Percentiles rank a stretch among this genome's conserved stretches.
phyloP scores from a whole-genome alignment of 1,140 invertebrate species.

The Lamellibrachia luymesi region DNA sequence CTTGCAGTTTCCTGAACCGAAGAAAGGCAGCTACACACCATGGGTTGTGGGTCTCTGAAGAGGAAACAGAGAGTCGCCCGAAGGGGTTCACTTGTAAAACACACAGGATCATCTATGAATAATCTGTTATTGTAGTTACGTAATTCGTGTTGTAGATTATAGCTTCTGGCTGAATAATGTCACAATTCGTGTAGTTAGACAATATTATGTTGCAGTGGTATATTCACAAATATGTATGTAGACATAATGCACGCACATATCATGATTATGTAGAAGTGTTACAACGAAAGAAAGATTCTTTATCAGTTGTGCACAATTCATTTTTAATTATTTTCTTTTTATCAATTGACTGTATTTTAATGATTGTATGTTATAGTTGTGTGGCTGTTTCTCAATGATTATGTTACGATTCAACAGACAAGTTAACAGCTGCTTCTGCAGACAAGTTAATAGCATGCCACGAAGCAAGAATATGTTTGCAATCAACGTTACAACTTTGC shows the following conservation, averaged over 20 bases:
- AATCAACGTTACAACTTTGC: not conserved
- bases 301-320: not conserved
- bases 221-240: not conserved
- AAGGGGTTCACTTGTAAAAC: not conserved
- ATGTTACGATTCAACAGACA: not conserved
- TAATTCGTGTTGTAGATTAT: not conserved
- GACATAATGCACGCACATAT: not conserved
- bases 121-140: not conserved
- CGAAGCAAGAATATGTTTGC: no score
- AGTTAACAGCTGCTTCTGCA: not conserved
- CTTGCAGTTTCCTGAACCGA: not conserved
- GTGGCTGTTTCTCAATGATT: not conserved
- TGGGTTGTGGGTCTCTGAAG: not conserved
- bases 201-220: not conserved
- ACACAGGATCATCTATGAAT: not conserved
- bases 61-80: not conserved
- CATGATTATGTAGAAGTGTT: not conserved
- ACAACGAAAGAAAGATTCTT: not conserved
- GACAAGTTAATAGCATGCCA: no score
- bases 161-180: not conserved
- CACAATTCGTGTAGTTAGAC: not conserved
- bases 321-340: not conserved
- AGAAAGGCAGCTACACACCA: not conserved
- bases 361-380: not conserved
- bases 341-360: not conserved